Base-by-base conservation (phyloP, 2,113 vertebrate species). In the Delphinus delphis region DNA sequence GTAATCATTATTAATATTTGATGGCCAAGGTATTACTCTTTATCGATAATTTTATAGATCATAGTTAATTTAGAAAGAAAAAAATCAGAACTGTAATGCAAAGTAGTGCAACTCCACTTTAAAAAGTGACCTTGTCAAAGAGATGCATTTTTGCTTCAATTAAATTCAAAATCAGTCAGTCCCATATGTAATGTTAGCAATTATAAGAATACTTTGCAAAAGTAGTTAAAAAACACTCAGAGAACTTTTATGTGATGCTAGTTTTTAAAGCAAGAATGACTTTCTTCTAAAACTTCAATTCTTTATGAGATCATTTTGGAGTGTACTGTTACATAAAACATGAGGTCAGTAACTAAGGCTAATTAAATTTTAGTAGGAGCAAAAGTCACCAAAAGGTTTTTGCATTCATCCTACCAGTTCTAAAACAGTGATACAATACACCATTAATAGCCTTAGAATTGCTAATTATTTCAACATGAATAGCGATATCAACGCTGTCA, bases 301-400 rank as follows among this genome's bases (percentile, higher is more conserved):
- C 98, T 98, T 99, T 98, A 98, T 97, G 97, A 98, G 98, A 98
- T 98, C 97, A 98, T 98, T 98, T 98, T 97, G 88, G 97, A 98
- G 98, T 98, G 98, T 98, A 98, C 96, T 98, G 85, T 98, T 98
- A 98, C 98, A 99, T 98, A 98, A 99, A 99, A 98, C 97, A 99
- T 98, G 97, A 99, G 98, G 98, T 99, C 98, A 99, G 97, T 98
- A 98, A 98, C 97, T 96, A 98, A 98, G 98, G 96, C 98, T 99
- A 98, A 99, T 99, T 99, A 99, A 98, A 98, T 98, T 99, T 99
- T 98, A 99, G 98, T 98, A 98, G 98, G 98, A 98, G 98, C 98
- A 98, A 98, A 98, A 99, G 98, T 98, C 98, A 99, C 98, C 98
- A 97, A 98, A 98, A 99, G 97, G 98, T 98, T 98, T 98, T 98